Conservation (phyloP, 2,113 vertebrate species). For the Labeo rohita region DNA sequence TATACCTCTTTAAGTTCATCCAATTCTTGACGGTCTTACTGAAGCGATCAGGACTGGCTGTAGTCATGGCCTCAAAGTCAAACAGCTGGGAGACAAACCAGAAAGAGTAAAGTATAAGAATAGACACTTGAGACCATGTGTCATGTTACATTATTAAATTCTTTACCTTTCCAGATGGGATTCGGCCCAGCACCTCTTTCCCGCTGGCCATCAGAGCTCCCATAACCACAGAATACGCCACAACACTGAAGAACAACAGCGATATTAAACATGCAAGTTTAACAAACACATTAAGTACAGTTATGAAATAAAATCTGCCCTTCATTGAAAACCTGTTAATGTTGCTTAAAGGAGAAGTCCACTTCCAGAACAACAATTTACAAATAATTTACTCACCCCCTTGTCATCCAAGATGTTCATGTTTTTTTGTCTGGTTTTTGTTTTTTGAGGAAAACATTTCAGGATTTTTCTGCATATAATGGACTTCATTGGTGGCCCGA, state of each 20-base stretch:
- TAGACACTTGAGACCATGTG: background rate
- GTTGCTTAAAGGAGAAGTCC: too few relatives aligned
- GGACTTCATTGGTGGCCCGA: too few relatives aligned
- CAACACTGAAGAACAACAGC: constrained; percentile 77
- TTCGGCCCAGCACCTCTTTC: constrained; percentile 91
- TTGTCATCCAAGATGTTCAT: too few relatives aligned
- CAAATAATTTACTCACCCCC: too few relatives aligned
- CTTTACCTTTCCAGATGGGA: constrained; percentile 94
- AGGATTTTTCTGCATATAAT: too few relatives aligned
- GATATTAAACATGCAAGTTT: background rate
- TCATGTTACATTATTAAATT: background rate
- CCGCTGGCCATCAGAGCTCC: constrained; percentile 96
- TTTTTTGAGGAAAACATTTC: too few relatives aligned
- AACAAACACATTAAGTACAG: background rate
- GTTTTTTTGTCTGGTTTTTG: too few relatives aligned
- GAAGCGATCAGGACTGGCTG: constrained; percentile 89
- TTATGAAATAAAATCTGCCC: background rate
- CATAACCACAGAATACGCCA: constrained; percentile 96
- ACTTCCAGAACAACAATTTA: too few relatives aligned
- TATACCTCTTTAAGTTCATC: constrained; percentile 97
- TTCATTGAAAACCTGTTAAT: background rate
- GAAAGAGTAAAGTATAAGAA: background rate
- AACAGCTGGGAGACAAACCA: constrained; percentile 79
- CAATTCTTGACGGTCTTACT: constrained; percentile 91
- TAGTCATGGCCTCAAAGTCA: constrained; percentile 98